Percentiles rank a stretch among this genome's conserved stretches.
Conservation (phyloP, 2,113 vertebrate genomes). For the Odontesthes bonariensis region DNA sequence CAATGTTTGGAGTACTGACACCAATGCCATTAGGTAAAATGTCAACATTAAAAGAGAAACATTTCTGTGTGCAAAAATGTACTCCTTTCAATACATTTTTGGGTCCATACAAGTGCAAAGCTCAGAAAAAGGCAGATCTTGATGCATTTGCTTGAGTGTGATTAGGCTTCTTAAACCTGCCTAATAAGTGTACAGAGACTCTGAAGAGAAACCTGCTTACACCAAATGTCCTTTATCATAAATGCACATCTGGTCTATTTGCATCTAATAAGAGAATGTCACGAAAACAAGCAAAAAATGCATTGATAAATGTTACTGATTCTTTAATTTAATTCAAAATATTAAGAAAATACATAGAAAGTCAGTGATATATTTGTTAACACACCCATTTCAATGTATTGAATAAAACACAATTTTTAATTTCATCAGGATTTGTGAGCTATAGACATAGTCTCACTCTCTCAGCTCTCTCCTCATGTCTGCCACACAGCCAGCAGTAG, state of each 20-base stretch:
- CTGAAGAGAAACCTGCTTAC: not conserved
- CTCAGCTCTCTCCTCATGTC: slow-evolving; percentile 29
- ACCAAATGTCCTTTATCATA: too few relatives aligned
- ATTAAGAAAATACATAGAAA: too few relatives aligned
- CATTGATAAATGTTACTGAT: too few relatives aligned
- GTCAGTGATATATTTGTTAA: not conserved
- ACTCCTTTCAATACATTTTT: too few relatives aligned
- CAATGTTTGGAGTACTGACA: too few relatives aligned
- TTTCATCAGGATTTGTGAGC: not conserved
- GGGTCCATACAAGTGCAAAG: not conserved
- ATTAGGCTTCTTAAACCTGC: not conserved
- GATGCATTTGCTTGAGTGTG: not conserved
- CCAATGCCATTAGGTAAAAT: too few relatives aligned
- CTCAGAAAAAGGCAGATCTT: not conserved
- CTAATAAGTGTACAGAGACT: not conserved
- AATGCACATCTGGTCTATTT: too few relatives aligned
- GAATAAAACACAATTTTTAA: not conserved
- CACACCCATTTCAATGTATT: not conserved
- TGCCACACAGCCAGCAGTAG: slow-evolving; percentile 36
- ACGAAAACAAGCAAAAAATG: too few relatives aligned
- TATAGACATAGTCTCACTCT: slow-evolving; percentile 17
- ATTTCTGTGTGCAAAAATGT: too few relatives aligned
- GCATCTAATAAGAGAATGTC: too few relatives aligned
- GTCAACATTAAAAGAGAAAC: too few relatives aligned
- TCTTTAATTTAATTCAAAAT: too few relatives aligned